These are phyloP conservation scores for Pholis gunnellus DNA, from an alignment of 2,113 vertebrate species.

Conservation along the genomic window DNA sequence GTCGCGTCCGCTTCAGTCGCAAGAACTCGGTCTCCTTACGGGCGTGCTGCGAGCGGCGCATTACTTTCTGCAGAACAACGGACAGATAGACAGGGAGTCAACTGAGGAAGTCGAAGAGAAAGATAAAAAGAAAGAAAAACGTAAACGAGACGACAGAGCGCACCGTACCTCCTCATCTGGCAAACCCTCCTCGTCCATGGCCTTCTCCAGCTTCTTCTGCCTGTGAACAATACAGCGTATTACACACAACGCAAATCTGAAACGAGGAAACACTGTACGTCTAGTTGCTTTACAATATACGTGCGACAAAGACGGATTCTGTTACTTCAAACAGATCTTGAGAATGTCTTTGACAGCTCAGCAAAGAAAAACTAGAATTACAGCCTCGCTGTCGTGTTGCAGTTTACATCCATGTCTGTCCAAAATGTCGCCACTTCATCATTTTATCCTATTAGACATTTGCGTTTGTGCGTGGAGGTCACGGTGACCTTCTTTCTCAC, in stretches of 20 bases:
- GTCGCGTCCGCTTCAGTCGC: conserved; percentile 93
- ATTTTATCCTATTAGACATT: background rate
- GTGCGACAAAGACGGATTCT: background rate
- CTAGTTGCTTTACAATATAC: background rate
- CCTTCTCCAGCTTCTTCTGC: conserved; percentile 98
- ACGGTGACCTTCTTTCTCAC: conserved; percentile 71
- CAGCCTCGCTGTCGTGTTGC: background rate
- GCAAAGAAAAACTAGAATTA: too few species aligned
- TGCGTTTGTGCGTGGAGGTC: background rate
- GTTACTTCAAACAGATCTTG: background rate
- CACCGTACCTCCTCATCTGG: conserved; percentile 92
- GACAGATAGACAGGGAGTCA: background rate
- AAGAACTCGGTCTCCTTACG: conserved; percentile 98
- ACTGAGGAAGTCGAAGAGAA: background rate
- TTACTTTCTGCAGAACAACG: conserved; percentile 88
- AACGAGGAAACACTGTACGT: background rate
- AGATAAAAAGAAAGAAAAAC: background rate
- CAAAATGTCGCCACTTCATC: background rate
- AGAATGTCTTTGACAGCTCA: background rate
- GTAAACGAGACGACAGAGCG: background rate
- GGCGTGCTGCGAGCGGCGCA: conserved; percentile 94
- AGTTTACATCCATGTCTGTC: background rate
- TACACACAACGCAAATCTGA: background rate
- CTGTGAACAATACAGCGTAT: conserved; percentile 54
- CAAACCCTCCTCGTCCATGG: conserved; percentile 97